phyloP scores from a whole-genome alignment of 2,888 invertebrate species.

The Fragum sueziense region DNA sequence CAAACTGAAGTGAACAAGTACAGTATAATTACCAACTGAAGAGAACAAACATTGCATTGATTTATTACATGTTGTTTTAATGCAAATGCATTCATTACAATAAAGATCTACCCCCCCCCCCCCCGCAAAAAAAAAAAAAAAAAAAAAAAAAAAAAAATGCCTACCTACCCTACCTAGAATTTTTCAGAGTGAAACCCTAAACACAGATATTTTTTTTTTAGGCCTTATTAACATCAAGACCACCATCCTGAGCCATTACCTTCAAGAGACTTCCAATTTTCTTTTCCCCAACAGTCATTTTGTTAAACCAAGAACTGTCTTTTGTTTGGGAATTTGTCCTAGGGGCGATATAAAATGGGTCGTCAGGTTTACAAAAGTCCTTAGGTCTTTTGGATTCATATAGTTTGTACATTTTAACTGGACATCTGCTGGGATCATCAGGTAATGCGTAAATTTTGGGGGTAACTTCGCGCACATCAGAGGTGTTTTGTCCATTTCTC shows the following conservation, averaged over 20 bases:
- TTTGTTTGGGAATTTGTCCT: background rate
- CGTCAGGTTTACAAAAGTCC: constrained; percentile 3
- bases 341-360: constrained; percentile 38
- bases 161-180: too few species aligned
- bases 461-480: background rate
- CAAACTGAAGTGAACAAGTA: too few species aligned
- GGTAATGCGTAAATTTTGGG: constrained; percentile 11
- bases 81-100: too few species aligned
- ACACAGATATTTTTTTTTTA: too few species aligned
- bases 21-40: too few species aligned
- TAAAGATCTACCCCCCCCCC: too few species aligned
- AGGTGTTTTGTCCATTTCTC: background rate
- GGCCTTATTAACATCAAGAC: constrained; percentile 18
- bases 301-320: constrained; percentile 28
- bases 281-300: constrained; percentile 14
- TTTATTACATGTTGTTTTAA: too few species aligned
- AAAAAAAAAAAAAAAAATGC: too few species aligned
- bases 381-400: background rate
- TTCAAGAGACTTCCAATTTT: constrained; percentile 35
- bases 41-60: too few species aligned
- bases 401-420: background rate
- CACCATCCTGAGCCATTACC: constrained; percentile 35
- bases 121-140: too few species aligned
- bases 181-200: too few species aligned
- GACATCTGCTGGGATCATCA: background rate